Evolutionary conservation across 2,113 vertebrate species (phyloP).

Genomic region (Corydoras maculifer): DNA sequence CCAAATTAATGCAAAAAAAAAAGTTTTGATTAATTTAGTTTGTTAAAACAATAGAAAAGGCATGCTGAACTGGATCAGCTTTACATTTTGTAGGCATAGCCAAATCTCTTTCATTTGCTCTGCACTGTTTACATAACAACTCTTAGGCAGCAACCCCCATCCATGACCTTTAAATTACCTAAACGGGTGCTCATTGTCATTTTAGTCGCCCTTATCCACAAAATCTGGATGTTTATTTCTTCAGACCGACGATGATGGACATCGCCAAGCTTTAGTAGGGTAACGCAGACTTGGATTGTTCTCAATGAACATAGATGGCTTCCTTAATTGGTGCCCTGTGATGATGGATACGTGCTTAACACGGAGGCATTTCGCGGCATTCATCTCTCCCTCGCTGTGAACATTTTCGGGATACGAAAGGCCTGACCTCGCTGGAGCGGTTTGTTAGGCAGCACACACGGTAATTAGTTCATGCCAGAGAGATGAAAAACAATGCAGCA

Average conservation of each 20-base stretch:
- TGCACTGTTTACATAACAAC: too few species aligned
- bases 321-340: neutral
- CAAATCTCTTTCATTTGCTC: too few species aligned
- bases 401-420: neutral
- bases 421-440: neutral
- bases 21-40: too few species aligned
- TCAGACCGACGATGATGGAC: constrained; percentile 21
- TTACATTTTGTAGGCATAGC: too few species aligned
- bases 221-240: constrained; percentile 24
- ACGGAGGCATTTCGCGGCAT: neutral
- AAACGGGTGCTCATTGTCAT: constrained; percentile 7
- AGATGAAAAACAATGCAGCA: constrained; percentile 35
- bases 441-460: constrained; percentile 46
- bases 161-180: constrained; percentile 19
- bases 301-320: neutral
- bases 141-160: neutral
- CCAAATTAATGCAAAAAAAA: too few species aligned
- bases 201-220: constrained; percentile 2
- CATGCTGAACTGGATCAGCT: too few species aligned
- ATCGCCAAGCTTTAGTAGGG: neutral
- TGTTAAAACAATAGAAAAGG: too few species aligned
- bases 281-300: neutral
- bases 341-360: neutral
- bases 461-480: constrained; percentile 29
- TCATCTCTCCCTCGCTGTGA: neutral